Base-by-base conservation (phyloP, 2,113 vertebrate species). In the Polypterus senegalus region DNA sequence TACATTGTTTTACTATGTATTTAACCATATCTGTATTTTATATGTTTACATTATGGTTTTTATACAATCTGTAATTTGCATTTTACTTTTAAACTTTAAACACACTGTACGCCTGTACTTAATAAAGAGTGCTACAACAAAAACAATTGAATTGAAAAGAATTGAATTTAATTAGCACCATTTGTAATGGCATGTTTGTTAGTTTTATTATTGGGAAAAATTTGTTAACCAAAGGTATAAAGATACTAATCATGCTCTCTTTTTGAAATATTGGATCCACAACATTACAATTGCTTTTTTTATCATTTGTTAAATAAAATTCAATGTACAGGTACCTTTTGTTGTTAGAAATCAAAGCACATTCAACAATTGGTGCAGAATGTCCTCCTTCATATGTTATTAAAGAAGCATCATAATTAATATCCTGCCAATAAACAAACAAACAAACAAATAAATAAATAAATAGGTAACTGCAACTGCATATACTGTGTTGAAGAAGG, bases 331-430 rank as follows among this genome's bases (percentile, higher is more conserved):
- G 3, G 58, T 75, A 89, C 87, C 87, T 89, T 78, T 70, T 82
- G 66, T 70, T 79, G 69, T 86, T 79, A 7, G 77, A 74, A 11
- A 80, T 79, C 65, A 81, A 5, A 10, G 65, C 76, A 62, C 86
- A 90, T 54, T 86, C 78, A 4, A 68, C 74, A 67, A 91, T 63
- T 9, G 81, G 76, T 48, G 72, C 76, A 0, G 61, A 60, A 6
- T 87, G 83, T 49, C 69, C 8, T 2, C 71, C 65, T 4, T 78
- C 67, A 68, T 84, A 84, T 5, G 79, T 69, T 46, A 61, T 73
- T 63, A 86, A 3, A 48, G 73, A 58, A 57, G 54, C 27, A 65
- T 77, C 65, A 45, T 65, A 67, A 46, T 67, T 65, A 45, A 70
- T 61, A 4, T 76, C 73, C 76, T 80, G 53, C 61, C 27, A 27